phyloP scores from a whole-genome alignment of 2,797 vertebrate species.

The Aldrovandia affinis region DNA sequence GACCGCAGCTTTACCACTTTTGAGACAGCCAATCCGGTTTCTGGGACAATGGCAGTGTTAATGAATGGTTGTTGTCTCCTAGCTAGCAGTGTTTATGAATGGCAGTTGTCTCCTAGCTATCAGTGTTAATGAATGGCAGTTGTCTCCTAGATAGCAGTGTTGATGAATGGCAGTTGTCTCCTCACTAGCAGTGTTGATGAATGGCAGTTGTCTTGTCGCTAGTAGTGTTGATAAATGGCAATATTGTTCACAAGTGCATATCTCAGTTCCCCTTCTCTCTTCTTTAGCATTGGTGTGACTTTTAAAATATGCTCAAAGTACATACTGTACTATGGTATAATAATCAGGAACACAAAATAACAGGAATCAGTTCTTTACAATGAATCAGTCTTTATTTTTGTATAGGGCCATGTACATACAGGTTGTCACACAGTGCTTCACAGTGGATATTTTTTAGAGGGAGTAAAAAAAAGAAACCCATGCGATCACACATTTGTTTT shows the following conservation, averaged over 20 bases:
- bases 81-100: neutral
- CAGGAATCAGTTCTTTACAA: neutral
- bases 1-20: neutral
- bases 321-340: neutral
- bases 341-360: neutral
- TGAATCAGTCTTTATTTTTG: neutral
- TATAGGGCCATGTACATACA: neutral
- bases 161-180: neutral
- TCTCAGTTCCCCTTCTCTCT: neutral
- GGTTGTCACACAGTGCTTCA: neutral
- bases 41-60: neutral
- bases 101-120: neutral
- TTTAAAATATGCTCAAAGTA: neutral
- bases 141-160: no score
- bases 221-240: neutral
- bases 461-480: neutral
- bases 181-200: neutral
- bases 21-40: neutral
- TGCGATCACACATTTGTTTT: neutral
- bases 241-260: neutral
- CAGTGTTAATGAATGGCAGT: no score
- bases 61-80: neutral
- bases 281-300: neutral
- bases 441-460: neutral
- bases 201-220: neutral